Evolutionary conservation across 2,113 vertebrate genomes (phyloP).

Genomic region (Strix uralensis): DNA sequence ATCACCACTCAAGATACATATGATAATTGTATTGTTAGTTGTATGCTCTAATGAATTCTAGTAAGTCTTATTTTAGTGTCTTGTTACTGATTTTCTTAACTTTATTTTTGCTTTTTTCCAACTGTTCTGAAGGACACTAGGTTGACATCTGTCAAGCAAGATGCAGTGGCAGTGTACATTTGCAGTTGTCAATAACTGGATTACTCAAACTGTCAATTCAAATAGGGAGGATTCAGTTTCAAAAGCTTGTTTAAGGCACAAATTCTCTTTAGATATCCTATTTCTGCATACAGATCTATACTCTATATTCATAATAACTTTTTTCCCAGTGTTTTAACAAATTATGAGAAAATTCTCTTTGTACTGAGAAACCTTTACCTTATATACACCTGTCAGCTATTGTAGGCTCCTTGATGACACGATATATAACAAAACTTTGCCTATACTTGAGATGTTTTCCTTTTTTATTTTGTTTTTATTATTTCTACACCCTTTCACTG

Average conservation of each 20-base stretch:
- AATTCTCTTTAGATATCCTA: not conserved
- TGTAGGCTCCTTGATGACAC: not conserved
- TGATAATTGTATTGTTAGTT: not conserved
- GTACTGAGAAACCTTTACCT: not conserved
- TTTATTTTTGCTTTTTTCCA: not conserved
- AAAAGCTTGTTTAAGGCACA: not conserved
- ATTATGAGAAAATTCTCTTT: not conserved
- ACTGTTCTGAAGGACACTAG: not conserved
- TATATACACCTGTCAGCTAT: not conserved
- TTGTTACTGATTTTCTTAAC: not conserved
- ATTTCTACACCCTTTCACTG: not conserved
- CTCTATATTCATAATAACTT: not conserved
- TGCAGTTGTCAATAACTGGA: not conserved
- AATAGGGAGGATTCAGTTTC: not conserved
- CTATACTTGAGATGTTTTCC: not conserved
- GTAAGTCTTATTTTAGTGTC: not conserved
- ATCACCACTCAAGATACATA: not conserved
- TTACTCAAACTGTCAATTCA: not conserved
- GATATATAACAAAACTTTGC: not conserved
- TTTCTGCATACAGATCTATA: not conserved
- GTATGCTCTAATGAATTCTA: not conserved
- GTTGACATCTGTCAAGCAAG: not conserved
- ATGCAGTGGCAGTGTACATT: not conserved
- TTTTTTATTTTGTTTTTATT: not conserved
- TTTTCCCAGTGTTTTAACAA: not conserved